phyloP scores from a whole-genome alignment of 1,140 invertebrate genomes.

The Diprion similis region DNA sequence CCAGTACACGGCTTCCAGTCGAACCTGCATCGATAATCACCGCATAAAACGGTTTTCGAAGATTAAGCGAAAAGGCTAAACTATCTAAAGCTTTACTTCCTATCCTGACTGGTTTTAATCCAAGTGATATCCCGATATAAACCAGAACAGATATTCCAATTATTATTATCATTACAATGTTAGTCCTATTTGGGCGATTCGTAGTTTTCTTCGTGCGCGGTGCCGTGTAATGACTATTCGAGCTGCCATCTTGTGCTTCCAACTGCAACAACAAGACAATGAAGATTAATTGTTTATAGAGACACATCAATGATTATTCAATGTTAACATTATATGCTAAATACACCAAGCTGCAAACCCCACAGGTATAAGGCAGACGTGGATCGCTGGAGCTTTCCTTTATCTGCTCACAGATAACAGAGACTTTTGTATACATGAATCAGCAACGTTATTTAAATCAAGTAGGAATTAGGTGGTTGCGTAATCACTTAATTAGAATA shows the following conservation, averaged over 20 bases:
- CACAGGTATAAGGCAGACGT: too few relatives aligned
- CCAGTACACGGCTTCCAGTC: slow-evolving; percentile 90
- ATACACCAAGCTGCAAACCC: too few relatives aligned
- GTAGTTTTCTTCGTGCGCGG: slow-evolving; percentile 35
- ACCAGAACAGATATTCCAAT: slow-evolving; percentile 43
- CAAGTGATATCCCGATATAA: slow-evolving; percentile 50
- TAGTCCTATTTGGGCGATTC: slow-evolving; percentile 29
- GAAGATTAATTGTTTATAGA: too few relatives aligned
- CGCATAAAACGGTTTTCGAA: slow-evolving; percentile 76
- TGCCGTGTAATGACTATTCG: slow-evolving; percentile 26
- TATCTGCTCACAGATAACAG: too few relatives aligned
- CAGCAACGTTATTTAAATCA: too few relatives aligned
- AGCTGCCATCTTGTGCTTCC: slow-evolving; percentile 34
- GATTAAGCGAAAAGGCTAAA: slow-evolving; percentile 50
- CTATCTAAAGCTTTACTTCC: slow-evolving; percentile 52
- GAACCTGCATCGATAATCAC: slow-evolving; percentile 97
- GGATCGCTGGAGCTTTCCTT: too few relatives aligned
- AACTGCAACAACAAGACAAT: slow-evolving; percentile 34
- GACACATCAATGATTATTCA: too few relatives aligned
- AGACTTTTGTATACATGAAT: too few relatives aligned
- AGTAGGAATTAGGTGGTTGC: too few relatives aligned
- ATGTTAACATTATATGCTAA: too few relatives aligned
- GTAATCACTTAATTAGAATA: too few relatives aligned
- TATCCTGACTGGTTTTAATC: slow-evolving; percentile 45
- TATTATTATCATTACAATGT: slow-evolving; percentile 34